A percentile compares a stretch with the other conserved stretches of the same genome.
These are phyloP conservation scores for Eira barbara DNA, from an alignment of 2,113 vertebrate genomes.

Conservation along the genomic window DNA sequence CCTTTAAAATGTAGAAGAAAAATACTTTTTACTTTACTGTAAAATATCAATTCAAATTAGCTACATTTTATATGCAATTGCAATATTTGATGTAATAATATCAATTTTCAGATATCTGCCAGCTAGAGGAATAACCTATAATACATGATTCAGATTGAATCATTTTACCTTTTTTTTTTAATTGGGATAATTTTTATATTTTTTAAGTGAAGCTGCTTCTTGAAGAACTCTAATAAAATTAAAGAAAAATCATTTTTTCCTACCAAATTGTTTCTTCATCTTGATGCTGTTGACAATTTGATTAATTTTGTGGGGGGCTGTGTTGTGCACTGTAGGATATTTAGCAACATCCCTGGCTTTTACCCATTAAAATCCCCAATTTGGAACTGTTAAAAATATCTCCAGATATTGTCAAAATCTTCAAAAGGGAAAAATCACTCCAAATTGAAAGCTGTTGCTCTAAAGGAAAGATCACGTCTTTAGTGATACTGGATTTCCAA, in stretches of 20 bases:
- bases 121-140: background rate
- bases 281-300: background rate
- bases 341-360: background rate
- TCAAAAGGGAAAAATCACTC: background rate
- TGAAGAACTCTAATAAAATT: background rate
- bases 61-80: background rate
- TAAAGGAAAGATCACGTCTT: background rate
- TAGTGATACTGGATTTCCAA: background rate
- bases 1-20: background rate
- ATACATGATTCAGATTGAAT: background rate
- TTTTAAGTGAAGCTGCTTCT: background rate
- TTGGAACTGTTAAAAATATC: background rate
- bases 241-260: background rate
- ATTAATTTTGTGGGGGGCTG: background rate
- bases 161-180: background rate
- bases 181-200: background rate
- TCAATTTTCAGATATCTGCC: background rate
- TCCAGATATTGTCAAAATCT: background rate
- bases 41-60: background rate
- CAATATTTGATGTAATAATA: background rate
- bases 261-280: background rate
- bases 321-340: background rate
- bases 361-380: rapidly evolving
- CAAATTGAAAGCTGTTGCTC: background rate
- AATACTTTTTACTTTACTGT: background rate